Evolutionary conservation across 2,797 vertebrate genomes (phyloP).

Genomic region (Cyclopterus lumpus): DNA sequence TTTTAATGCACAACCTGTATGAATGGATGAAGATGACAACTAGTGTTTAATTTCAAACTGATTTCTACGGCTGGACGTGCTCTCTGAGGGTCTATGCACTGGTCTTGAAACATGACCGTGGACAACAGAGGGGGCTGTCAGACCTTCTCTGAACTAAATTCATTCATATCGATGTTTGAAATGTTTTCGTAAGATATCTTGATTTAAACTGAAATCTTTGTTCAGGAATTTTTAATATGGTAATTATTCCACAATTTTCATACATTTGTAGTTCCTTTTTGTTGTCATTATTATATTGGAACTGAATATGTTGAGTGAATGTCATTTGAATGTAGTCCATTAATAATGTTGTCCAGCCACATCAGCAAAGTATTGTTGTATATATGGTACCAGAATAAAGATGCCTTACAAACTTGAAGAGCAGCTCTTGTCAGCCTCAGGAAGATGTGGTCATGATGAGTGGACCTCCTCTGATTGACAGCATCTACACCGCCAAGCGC

Average conservation of each 20-base stretch:
- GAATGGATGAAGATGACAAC: constrained; percentile 39
- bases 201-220: constrained; percentile 41
- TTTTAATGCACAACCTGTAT: constrained; percentile 43
- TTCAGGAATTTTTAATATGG: constrained; percentile 48
- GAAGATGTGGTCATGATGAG: not conserved
- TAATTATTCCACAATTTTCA: constrained; percentile 28
- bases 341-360: constrained; percentile 28
- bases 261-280: constrained; percentile 4
- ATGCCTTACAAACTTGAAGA: constrained; percentile 64
- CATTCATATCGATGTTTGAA: constrained; percentile 28
- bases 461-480: not conserved
- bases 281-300: constrained; percentile 30
- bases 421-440: not conserved
- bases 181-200: constrained; percentile 30
- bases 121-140: constrained; percentile 28
- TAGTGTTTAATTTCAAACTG: constrained; percentile 17
- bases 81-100: constrained; percentile 31
- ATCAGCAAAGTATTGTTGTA: constrained; percentile 60
- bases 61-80: constrained; percentile 9
- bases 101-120: constrained; percentile 25
- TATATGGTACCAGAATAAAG: constrained; percentile 71
- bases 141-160: not conserved
- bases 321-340: constrained; percentile 59
- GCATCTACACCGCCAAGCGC: not conserved
- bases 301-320: constrained; percentile 29